Conservation (phyloP, 2,888 invertebrate species). For the Tenthredo amoena region DNA sequence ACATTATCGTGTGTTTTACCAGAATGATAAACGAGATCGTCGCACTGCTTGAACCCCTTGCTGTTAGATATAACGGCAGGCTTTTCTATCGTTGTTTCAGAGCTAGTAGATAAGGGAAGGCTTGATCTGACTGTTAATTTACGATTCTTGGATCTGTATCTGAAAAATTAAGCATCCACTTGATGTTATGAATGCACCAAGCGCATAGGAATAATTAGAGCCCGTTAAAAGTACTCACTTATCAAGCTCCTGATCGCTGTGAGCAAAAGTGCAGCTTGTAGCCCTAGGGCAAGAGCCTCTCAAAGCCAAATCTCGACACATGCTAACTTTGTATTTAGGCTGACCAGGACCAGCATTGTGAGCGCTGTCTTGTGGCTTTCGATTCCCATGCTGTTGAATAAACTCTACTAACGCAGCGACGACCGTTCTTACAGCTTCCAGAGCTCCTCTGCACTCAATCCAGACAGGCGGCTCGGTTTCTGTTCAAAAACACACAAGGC, state of each 20-base stretch:
- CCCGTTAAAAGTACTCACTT: conserved; percentile 79
- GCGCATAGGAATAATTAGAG: background rate
- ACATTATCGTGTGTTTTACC: conserved; percentile 69
- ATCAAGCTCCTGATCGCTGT: conserved; percentile 94
- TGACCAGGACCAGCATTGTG: conserved; percentile 80
- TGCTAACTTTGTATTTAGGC: conserved; percentile 92
- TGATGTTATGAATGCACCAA: background rate
- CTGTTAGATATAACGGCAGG: conserved; percentile 65
- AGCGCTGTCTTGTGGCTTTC: conserved; percentile 82
- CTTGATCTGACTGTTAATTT: conserved; percentile 78
- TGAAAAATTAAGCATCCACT: conserved; percentile 61
- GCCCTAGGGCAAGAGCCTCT: conserved; percentile 92
- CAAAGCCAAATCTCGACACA: conserved; percentile 92
- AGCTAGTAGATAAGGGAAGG: conserved; percentile 64
- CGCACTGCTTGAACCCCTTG: conserved; percentile 74
- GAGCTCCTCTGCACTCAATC: conserved; percentile 84
- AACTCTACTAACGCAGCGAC: conserved; percentile 89
- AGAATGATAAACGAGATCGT: conserved; percentile 74
- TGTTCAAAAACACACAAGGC: conserved; percentile 64
- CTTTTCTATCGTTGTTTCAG: conserved; percentile 71
- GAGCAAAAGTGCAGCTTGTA: conserved; percentile 94
- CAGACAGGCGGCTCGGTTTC: conserved; percentile 84
- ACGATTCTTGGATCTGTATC: conserved; percentile 84
- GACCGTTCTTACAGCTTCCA: conserved; percentile 85
- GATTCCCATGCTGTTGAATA: conserved; percentile 86